phyloP scores from a whole-genome alignment of 2,888 invertebrate species.

The Epistrophella euchroma region DNA sequence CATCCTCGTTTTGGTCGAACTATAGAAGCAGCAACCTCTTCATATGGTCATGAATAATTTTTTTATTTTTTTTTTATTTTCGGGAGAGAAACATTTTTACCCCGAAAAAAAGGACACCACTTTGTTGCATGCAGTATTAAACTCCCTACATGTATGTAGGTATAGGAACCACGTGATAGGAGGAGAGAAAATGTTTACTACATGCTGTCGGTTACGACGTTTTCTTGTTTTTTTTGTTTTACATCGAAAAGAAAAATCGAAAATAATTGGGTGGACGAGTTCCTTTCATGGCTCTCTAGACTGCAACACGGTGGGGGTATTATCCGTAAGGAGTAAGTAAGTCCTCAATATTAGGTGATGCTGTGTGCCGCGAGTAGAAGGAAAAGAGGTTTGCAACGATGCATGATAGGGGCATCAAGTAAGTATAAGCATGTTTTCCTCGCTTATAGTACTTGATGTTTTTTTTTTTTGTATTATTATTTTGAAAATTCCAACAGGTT shows the following conservation, averaged over 20 bases:
- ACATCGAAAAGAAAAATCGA: constrained; percentile 73
- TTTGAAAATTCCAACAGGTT: constrained; percentile 75
- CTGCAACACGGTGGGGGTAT: constrained; percentile 50
- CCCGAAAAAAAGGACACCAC: constrained; percentile 65
- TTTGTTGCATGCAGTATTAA: constrained; percentile 53
- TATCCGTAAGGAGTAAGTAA: constrained; percentile 67
- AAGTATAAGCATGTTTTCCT: constrained; percentile 59
- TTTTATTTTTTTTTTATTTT: constrained; percentile 53
- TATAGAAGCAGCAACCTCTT: constrained; percentile 42
- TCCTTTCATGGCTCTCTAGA: constrained; percentile 31
- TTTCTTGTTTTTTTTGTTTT: constrained; percentile 51
- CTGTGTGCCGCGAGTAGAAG: constrained; percentile 11
- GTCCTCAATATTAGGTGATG: constrained; percentile 69
- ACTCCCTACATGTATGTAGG: background rate
- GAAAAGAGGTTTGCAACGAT: constrained; percentile 16
- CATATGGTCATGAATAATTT: constrained; percentile 44
- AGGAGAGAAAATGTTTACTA: constrained; percentile 66
- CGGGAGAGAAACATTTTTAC: constrained; percentile 55
- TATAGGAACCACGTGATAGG: background rate
- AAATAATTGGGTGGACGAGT: constrained; percentile 76
- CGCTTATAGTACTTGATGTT: constrained; percentile 16
- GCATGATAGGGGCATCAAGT: constrained; percentile 9
- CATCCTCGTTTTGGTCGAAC: constrained; percentile 4
- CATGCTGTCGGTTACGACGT: constrained; percentile 56
- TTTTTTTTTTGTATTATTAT: constrained; percentile 31